Percentiles rank a stretch among this genome's conserved stretches.
Evolutionary conservation across 1,140 invertebrate species (phyloP).

Genomic region (Panulirus ornatus): DNA sequence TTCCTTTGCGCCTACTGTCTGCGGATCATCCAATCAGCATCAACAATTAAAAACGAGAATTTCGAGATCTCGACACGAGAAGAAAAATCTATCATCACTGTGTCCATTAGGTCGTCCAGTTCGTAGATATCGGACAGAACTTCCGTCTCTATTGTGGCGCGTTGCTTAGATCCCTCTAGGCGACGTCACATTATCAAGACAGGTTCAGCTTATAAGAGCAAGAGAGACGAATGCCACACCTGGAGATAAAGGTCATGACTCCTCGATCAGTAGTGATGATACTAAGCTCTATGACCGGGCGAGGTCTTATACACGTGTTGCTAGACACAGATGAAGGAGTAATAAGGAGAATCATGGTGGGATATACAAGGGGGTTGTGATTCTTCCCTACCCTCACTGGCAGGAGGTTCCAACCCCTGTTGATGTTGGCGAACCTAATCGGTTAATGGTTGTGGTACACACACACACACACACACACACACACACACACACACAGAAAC

Average conservation of each 20-base stretch:
- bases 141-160: neutral
- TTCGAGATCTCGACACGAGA: neutral
- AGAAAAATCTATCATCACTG: neutral
- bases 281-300: neutral
- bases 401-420: neutral
- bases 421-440: neutral
- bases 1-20: neutral
- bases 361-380: neutral
- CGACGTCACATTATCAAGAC: neutral
- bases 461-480: neutral
- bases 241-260: neutral
- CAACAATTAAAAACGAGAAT: neutral
- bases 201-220: neutral
- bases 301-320: neutral
- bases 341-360: constrained; percentile 13
- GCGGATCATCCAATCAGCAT: neutral
- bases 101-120: neutral
- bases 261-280: neutral
- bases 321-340: neutral
- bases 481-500: neutral
- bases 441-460: neutral
- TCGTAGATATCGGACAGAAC: neutral
- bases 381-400: neutral
- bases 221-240: neutral
- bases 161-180: neutral